Evolutionary conservation across 2,113 vertebrate species (phyloP).

Genomic region (Riparia riparia): DNA sequence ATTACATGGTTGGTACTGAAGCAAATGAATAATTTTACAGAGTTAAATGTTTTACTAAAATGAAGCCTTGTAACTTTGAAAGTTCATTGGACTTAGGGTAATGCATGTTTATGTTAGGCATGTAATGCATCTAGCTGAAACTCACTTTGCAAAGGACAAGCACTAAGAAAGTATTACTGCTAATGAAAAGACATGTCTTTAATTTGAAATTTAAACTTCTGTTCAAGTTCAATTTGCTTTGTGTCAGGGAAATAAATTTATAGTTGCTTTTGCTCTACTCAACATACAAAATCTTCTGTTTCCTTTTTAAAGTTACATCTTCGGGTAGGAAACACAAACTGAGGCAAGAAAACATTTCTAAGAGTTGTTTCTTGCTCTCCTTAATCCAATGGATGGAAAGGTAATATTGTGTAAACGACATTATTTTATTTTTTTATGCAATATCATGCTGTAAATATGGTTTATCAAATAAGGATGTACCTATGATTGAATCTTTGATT

Average conservation of each 20-base stretch:
- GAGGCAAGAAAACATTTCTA: conserved; percentile 81
- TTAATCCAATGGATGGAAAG: conserved; percentile 85
- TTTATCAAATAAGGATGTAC: conserved; percentile 84
- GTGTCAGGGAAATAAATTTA: conserved; percentile 81
- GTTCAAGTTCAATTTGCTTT: conserved; percentile 73
- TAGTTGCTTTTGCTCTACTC: conserved; percentile 76
- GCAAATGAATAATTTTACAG: conserved; percentile 46
- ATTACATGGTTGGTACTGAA: conserved; percentile 61
- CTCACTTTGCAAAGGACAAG: conserved; percentile 66
- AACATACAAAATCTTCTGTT: conserved; percentile 72
- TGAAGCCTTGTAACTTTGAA: conserved; percentile 76
- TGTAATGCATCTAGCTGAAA: conserved; percentile 70
- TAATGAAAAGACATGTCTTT: conserved; percentile 58
- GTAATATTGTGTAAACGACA: conserved; percentile 83
- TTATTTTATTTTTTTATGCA: conserved; percentile 89
- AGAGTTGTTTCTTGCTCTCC: conserved; percentile 84
- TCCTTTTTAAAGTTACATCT: conserved; percentile 71
- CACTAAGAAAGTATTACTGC: conserved; percentile 76
- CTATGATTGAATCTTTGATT: conserved; percentile 85
- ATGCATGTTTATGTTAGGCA: conserved; percentile 73
- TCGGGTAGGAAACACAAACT: conserved; percentile 78
- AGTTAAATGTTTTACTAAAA: conserved; percentile 61
- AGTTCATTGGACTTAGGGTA: conserved; percentile 71
- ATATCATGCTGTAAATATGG: conserved; percentile 85
- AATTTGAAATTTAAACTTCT: conserved; percentile 70